phyloP scores from a whole-genome alignment of 2,113 vertebrate species.

The Etia nguti region DNA sequence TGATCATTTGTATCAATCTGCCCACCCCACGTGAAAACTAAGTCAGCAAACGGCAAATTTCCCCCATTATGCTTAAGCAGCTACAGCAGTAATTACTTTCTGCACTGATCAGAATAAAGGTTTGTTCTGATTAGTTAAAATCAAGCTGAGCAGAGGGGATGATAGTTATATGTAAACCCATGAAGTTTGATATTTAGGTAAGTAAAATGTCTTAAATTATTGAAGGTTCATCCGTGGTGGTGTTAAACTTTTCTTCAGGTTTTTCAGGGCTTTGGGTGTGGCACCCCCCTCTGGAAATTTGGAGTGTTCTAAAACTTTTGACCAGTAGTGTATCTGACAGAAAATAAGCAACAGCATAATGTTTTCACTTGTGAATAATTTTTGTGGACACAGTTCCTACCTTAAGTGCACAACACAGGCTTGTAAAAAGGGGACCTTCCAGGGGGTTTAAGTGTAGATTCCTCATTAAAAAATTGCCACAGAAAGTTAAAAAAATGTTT shows the following conservation, averaged over 20 bases:
- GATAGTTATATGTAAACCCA: not conserved
- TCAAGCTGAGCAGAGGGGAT: not conserved
- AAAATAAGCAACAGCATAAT: not conserved
- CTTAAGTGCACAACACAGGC: not conserved
- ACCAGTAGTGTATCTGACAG: not conserved
- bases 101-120: not conserved
- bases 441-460: not conserved
- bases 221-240: not conserved
- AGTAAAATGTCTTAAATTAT: not conserved
- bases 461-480: not conserved
- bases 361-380: not conserved
- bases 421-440: not conserved
- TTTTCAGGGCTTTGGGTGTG: not conserved
- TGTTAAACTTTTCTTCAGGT: not conserved
- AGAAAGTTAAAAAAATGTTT: no score
- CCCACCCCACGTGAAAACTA: not conserved
- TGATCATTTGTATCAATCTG: not conserved
- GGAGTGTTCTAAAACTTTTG: not conserved
- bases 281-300: accelerated
- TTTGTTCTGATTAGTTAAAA: not conserved
- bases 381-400: not conserved
- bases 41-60: not conserved
- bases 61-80: not conserved
- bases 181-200: not conserved
- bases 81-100: not conserved